These are phyloP conservation scores for Mormyrops attenuatus DNA, from an alignment of 2,797 vertebrate species.

Conservation along the genomic window DNA sequence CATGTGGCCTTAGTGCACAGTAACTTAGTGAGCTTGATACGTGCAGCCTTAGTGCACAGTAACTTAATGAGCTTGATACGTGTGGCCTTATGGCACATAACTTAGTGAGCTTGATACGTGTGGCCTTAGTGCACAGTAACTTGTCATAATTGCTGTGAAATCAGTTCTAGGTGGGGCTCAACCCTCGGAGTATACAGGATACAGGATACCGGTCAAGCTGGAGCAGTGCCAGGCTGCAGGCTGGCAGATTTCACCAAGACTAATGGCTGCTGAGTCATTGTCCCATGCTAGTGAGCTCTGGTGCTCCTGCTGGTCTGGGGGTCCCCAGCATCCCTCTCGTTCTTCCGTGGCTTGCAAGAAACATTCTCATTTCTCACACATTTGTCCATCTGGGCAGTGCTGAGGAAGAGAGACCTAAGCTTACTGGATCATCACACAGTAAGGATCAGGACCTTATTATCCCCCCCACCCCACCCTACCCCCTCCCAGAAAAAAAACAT, in stretches of 20 bases:
- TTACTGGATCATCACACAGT: constrained; percentile 53
- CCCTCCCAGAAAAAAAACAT: background rate
- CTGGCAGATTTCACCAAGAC: background rate
- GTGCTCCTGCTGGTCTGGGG: background rate
- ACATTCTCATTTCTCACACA: background rate
- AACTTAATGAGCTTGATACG: too few species aligned
- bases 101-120: too few species aligned
- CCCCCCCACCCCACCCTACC: background rate
- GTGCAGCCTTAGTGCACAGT: too few species aligned
- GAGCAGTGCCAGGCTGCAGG: background rate
- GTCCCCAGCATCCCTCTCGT: background rate
- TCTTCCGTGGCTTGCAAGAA: background rate
- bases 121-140: background rate
- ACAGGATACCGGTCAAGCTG: background rate
- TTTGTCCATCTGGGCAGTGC: background rate
- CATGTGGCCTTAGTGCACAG: background rate
- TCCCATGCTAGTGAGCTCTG: background rate
- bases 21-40: background rate
- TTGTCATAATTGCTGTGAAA: background rate
- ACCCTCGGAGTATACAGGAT: background rate
- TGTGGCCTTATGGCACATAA: too few species aligned
- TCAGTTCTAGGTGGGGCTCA: background rate
- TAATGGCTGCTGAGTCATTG: background rate
- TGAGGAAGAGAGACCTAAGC: constrained; percentile 19
- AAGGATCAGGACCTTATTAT: constrained; percentile 31